A percentile compares a stretch with the other conserved stretches of the same genome.
These are phyloP conservation scores for Hycleus phaleratus DNA, from an alignment of 1,140 invertebrate species.

Conservation along the genomic window DNA sequence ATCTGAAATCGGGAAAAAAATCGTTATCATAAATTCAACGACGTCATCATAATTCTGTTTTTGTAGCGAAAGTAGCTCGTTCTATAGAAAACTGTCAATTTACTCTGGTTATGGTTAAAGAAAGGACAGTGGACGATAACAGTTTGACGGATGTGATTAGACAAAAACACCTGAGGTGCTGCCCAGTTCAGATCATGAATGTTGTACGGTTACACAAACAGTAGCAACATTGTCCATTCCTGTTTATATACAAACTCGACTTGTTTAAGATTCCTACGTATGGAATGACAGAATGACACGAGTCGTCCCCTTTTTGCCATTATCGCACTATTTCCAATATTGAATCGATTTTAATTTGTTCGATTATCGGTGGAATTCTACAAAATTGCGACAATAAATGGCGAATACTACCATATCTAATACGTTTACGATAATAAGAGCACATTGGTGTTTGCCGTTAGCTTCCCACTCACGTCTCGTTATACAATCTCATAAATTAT, in stretches of 20 bases:
- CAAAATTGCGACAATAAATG: neutral
- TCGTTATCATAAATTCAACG: neutral
- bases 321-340: neutral
- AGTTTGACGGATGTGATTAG: slow-evolving; percentile 11
- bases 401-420: slow-evolving; percentile 22
- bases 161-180: slow-evolving; percentile 9
- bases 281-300: slow-evolving; percentile 11
- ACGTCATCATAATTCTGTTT: neutral
- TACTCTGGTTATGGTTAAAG: slow-evolving; percentile 1
- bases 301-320: too few species aligned
- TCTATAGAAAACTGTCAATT: slow-evolving; percentile 9
- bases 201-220: neutral
- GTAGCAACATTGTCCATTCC: slow-evolving; percentile 1
- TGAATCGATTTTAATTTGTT: neutral
- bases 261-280: slow-evolving; percentile 9
- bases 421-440: slow-evolving; percentile 32
- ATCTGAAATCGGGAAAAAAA: neutral
- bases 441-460: slow-evolving; percentile 21
- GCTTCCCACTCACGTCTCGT: slow-evolving; percentile 29
- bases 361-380: neutral
- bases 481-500: slow-evolving; percentile 31
- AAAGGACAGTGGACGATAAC: neutral
- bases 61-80: too few species aligned
- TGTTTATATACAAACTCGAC: slow-evolving; percentile 9
- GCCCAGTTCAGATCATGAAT: slow-evolving; percentile 3